These are phyloP conservation scores for Drosophila rufa DNA, from an alignment of 1,140 invertebrate species.

Conservation along the genomic window DNA sequence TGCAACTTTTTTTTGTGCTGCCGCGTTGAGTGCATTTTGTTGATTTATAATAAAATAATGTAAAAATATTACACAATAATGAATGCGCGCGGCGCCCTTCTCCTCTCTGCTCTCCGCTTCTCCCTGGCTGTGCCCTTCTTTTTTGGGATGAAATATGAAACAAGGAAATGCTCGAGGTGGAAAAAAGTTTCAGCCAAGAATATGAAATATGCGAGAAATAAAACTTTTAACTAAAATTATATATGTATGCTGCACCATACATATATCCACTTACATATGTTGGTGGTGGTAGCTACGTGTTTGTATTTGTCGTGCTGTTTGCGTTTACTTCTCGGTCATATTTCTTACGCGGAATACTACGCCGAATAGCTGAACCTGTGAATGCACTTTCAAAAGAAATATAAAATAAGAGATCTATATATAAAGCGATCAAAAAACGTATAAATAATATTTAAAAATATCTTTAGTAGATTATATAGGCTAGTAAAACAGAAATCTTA, in stretches of 20 bases:
- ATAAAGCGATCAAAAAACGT: too few relatives aligned
- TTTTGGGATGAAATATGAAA: conserved; percentile 77
- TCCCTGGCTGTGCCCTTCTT: conserved; percentile 50
- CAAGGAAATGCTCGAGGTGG: conserved; percentile 67
- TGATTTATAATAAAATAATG: conserved; percentile 85
- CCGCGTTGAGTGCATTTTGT: conserved; percentile 80
- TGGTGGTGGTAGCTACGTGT: conserved; percentile 35
- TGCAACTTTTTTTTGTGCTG: conserved; percentile 61
- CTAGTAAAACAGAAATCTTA: too few relatives aligned
- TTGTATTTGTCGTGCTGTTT: conserved; percentile 75
- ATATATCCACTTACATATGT: conserved; percentile 44
- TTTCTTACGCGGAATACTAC: conserved; percentile 50
- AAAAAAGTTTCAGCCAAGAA: conserved; percentile 72
- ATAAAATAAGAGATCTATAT: not conserved
- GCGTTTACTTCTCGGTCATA: conserved; percentile 68
- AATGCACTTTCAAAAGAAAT: conserved; percentile 36
- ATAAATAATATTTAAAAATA: too few relatives aligned
- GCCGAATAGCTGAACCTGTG: conserved; percentile 6
- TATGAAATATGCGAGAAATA: conserved; percentile 82
- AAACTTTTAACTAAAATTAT: conserved; percentile 84
- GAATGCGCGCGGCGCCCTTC: conserved; percentile 53
- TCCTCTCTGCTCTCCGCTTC: conserved; percentile 2
- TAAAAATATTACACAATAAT: conserved; percentile 85
- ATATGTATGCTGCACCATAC: conserved; percentile 64
- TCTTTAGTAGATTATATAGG: too few relatives aligned